Conservation (phyloP, 2,113 vertebrate species). For the Callipepla squamata region DNA sequence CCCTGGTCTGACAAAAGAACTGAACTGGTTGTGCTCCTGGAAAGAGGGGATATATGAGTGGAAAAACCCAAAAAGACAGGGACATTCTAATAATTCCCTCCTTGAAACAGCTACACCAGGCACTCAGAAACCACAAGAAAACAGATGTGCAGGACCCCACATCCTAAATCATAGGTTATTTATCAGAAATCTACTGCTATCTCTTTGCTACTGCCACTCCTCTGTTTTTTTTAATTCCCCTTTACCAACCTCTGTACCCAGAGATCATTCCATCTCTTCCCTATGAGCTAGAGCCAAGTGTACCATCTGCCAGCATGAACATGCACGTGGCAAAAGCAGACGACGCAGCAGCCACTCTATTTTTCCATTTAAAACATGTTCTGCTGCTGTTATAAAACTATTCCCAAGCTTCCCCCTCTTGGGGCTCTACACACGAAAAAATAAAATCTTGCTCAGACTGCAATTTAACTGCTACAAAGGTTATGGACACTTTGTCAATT, state of each 20-base stretch:
- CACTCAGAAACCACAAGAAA: not conserved
- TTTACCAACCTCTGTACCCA: not conserved
- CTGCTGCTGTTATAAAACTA: not conserved
- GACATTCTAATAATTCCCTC: not conserved
- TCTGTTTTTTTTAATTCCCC: not conserved
- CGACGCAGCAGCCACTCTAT: not conserved
- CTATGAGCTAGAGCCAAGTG: not conserved
- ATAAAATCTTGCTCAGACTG: not conserved
- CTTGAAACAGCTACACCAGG: not conserved
- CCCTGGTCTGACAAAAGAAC: not conserved
- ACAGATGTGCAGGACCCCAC: not conserved
- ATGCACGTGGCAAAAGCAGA: not conserved
- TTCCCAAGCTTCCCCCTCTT: not conserved
- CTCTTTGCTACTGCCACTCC: not conserved
- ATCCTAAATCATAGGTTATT: no score
- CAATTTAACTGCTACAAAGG: not conserved
- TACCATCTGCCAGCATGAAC: not conserved
- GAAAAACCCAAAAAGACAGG: not conserved
- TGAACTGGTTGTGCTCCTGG: not conserved
- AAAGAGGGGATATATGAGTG: not conserved
- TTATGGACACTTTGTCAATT: not conserved
- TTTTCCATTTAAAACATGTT: not conserved
- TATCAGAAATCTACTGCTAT: not conserved
- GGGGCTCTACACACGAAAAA: not conserved
- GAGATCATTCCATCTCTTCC: not conserved